These are phyloP conservation scores for Microtus montanus DNA, from an alignment of 2,113 vertebrate species.

Conservation along the genomic window DNA sequence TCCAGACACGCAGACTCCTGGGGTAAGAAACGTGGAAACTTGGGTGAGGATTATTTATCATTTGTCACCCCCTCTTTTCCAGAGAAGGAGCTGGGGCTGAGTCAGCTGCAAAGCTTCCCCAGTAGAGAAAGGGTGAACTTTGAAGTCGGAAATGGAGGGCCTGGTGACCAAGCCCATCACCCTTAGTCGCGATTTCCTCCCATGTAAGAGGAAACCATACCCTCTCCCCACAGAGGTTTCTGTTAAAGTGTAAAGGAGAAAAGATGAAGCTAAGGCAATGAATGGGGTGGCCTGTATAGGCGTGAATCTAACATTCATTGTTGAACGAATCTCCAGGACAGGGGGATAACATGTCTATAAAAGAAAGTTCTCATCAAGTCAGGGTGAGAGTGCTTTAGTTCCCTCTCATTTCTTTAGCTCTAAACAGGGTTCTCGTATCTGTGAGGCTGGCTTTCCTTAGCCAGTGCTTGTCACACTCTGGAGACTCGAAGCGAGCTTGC, in stretches of 20 bases:
- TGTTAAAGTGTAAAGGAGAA: neutral
- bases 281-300: neutral
- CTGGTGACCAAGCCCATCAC: neutral
- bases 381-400: neutral
- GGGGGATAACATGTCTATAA: neutral
- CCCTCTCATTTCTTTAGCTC: neutral
- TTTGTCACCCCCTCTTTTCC: neutral
- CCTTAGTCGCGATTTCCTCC: neutral
- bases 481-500: neutral
- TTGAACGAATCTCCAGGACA: neutral
- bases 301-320: neutral
- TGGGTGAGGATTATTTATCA: neutral
- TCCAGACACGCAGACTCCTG: conserved; percentile 72
- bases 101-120: neutral
- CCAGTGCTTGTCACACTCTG: neutral
- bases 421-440: neutral
- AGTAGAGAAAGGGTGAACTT: neutral
- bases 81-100: neutral
- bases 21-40: conserved; percentile 16
- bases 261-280: neutral
- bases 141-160: neutral
- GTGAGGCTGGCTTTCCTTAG: neutral
- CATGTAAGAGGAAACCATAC: neutral
- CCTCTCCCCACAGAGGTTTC: neutral
- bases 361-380: neutral